Conservation (phyloP, 2,797 vertebrate species). For the Aythya fuligula region DNA sequence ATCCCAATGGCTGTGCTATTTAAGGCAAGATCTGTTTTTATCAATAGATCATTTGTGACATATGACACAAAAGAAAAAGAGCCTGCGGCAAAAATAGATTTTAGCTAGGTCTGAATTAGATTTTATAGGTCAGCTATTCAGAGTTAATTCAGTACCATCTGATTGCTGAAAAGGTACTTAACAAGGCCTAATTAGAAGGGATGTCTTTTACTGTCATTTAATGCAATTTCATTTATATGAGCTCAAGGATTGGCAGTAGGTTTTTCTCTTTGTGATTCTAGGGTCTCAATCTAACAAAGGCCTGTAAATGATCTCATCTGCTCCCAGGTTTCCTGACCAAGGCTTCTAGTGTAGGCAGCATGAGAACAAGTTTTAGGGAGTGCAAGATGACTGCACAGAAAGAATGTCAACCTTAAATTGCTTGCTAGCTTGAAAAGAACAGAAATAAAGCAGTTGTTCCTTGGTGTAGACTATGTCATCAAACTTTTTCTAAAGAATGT, state of each 20-base stretch:
- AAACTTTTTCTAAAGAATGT: neutral
- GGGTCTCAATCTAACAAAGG: neutral
- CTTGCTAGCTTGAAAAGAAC: neutral
- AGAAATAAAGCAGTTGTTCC: neutral
- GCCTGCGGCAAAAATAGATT: neutral
- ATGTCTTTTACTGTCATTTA: slow-evolving; percentile 28
- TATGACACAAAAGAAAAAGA: slow-evolving; percentile 14
- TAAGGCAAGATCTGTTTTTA: slow-evolving; percentile 45
- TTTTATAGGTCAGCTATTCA: slow-evolving; percentile 58
- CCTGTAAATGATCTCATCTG: neutral
- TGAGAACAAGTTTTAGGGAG: neutral
- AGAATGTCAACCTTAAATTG: neutral
- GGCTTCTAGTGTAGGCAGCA: neutral
- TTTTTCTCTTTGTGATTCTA: slow-evolving; percentile 1
- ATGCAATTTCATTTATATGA: neutral
- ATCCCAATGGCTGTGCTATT: slow-evolving; percentile 9
- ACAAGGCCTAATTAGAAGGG: slow-evolving; percentile 49
- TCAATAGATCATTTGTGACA: slow-evolving; percentile 50
- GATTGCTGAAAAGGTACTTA: slow-evolving; percentile 58
- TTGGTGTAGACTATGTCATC: neutral
- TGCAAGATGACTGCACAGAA: neutral
- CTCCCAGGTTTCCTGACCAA: neutral
- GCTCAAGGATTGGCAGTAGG: neutral
- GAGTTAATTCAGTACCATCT: slow-evolving; percentile 55
- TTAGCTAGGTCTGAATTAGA: slow-evolving; percentile 24